Evolutionary conservation across 2,113 vertebrate species (phyloP).

Genomic region (Pteruthius melanotis): DNA sequence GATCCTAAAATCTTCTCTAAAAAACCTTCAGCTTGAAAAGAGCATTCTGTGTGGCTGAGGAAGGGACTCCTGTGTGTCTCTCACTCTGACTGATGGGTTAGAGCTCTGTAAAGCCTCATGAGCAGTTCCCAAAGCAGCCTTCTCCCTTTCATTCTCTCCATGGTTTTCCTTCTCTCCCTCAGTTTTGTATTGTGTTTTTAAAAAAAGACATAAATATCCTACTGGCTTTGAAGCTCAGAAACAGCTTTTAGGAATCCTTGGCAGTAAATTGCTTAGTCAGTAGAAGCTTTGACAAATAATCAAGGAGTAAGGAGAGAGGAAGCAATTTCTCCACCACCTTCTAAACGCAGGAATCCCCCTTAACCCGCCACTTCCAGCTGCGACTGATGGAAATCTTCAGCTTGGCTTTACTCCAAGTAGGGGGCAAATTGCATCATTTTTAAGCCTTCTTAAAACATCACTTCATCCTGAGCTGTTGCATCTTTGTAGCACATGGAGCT

Average conservation of each 20-base stretch:
- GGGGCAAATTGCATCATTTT: constrained; percentile 14
- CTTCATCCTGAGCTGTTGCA: constrained; percentile 59
- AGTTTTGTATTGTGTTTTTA: neutral
- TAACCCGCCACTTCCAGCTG: neutral
- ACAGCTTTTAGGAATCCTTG: constrained; percentile 43
- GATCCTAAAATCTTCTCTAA: neutral
- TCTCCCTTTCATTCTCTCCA: neutral
- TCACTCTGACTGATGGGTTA: neutral
- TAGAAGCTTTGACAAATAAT: constrained; percentile 1
- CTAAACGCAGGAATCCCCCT: neutral
- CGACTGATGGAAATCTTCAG: constrained; percentile 58
- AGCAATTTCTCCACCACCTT: neutral
- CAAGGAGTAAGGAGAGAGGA: neutral
- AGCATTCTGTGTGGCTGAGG: neutral
- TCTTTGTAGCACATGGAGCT: constrained; percentile 60
- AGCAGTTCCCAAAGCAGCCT: neutral
- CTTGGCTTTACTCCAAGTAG: constrained; percentile 28
- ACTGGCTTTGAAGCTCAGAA: constrained; percentile 55
- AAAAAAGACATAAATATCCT: constrained; percentile 19
- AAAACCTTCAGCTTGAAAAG: constrained; percentile 22
- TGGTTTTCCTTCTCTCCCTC: neutral
- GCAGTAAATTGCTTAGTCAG: neutral
- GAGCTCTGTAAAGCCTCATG: neutral
- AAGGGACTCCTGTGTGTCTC: neutral
- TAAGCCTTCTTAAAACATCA: constrained; percentile 26